Percentiles rank a stretch among this genome's conserved stretches.
These are phyloP conservation scores for Acrossocheilus wenchowensis DNA, from an alignment of 2,797 vertebrate species.

Conservation along the genomic window DNA sequence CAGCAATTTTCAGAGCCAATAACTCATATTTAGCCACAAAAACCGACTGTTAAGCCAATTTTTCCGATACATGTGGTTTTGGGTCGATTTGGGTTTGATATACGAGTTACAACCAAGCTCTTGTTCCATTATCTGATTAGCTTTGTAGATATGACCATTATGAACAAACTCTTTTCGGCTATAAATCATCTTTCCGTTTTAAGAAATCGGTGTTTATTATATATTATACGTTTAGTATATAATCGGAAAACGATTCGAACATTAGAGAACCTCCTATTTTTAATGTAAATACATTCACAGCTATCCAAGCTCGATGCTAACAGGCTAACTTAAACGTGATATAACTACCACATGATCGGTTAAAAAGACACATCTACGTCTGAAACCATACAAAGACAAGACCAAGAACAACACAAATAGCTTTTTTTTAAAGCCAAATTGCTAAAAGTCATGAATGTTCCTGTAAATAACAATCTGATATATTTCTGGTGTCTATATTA, in stretches of 20 bases:
- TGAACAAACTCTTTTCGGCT: not conserved
- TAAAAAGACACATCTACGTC: not conserved
- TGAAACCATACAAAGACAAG: not conserved
- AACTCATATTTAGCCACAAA: not conserved
- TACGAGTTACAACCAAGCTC: not conserved
- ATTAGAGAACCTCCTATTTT: not conserved
- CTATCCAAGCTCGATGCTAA: constrained; percentile 16
- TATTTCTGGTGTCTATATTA: not conserved
- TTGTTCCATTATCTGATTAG: constrained; percentile 24
- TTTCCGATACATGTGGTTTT: not conserved
- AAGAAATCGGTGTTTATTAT: not conserved
- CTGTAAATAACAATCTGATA: not conserved
- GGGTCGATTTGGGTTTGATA: not conserved
- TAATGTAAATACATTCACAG: not conserved
- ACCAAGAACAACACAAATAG: not conserved
- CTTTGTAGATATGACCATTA: not conserved
- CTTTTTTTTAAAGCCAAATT: not conserved
- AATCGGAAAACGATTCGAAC: not conserved
- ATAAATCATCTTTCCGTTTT: not conserved
- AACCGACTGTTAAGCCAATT: not conserved
- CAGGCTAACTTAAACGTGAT: constrained; percentile 13
- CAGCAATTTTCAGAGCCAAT: not conserved
- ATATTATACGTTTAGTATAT: not conserved
- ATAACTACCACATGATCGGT: not conserved
- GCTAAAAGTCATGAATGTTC: not conserved